phyloP scores from a whole-genome alignment of 2,888 invertebrate genomes.

The Hetaerina titia region DNA sequence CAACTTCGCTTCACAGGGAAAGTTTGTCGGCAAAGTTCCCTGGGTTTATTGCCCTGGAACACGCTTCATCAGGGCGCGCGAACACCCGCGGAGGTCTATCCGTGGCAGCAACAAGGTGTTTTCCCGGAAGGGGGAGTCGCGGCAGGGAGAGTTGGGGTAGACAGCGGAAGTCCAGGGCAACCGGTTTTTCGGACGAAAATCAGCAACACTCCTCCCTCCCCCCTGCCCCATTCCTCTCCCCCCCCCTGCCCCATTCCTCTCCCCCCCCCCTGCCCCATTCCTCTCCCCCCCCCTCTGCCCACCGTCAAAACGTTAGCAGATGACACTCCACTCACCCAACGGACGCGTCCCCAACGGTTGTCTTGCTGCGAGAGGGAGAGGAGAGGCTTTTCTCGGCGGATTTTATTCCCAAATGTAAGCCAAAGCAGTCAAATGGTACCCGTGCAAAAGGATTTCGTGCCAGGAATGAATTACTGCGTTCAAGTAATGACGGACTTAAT shows the following conservation, averaged over 20 bases:
- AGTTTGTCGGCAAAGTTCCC: too few relatives aligned
- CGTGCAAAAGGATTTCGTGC: too few relatives aligned
- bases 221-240: background rate
- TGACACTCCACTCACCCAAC: background rate
- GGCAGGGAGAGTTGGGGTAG: background rate
- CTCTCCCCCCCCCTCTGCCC: background rate
- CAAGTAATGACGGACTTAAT: too few relatives aligned
- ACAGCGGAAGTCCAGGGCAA: slow-evolving; percentile 8
- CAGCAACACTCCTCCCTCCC: background rate
- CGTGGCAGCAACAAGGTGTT: background rate
- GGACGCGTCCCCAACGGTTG: background rate
- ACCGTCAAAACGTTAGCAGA: background rate
- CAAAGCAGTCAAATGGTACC: too few relatives aligned
- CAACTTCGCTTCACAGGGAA: too few relatives aligned
- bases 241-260: background rate
- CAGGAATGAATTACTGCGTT: too few relatives aligned
- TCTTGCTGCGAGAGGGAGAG: too few relatives aligned
- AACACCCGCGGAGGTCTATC: background rate
- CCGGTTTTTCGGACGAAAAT: background rate
- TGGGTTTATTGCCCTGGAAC: too few relatives aligned
- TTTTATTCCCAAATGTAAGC: too few relatives aligned
- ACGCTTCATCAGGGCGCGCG: too few relatives aligned
- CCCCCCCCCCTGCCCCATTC: background rate
- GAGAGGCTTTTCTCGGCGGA: too few relatives aligned
- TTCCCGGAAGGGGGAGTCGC: too few relatives aligned